phyloP scores from a whole-genome alignment of 2,113 vertebrate genomes.

The Urocolius indicus region DNA sequence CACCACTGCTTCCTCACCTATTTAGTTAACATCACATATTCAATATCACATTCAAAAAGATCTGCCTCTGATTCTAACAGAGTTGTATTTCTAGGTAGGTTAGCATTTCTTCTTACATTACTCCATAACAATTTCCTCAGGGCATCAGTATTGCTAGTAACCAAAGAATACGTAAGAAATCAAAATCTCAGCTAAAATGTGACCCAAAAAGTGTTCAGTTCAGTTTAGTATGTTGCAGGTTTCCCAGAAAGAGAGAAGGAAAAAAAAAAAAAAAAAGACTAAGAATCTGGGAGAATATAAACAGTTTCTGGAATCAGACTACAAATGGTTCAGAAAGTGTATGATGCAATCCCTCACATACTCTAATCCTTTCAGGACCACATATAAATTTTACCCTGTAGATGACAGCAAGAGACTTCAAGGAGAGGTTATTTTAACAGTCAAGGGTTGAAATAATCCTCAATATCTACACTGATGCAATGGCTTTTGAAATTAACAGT shows the following conservation, averaged over 20 bases:
- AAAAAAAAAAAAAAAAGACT: neutral
- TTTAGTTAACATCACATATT: neutral
- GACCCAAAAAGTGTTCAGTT: neutral
- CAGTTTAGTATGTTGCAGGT: neutral
- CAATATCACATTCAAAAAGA: neutral
- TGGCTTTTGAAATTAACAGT: neutral
- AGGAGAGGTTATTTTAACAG: neutral
- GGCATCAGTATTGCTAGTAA: neutral
- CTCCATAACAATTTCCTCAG: neutral
- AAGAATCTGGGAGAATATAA: neutral
- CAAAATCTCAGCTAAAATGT: neutral
- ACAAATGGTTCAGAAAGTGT: neutral
- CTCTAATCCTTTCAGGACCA: neutral
- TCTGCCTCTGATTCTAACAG: neutral
- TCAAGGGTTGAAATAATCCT: neutral
- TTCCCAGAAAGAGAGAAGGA: neutral
- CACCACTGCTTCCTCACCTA: neutral
- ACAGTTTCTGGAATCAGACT: neutral
- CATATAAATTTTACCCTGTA: neutral
- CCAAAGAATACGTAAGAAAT: neutral
- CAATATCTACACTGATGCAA: neutral
- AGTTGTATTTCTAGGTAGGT: neutral
- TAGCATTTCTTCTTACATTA: neutral
- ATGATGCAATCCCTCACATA: neutral
- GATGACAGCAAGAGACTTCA: neutral